A percentile compares a stretch with the other conserved stretches of the same genome.
phyloP scores from a whole-genome alignment of 2,113 vertebrate genomes.

The Sclerurus mexicanus region DNA sequence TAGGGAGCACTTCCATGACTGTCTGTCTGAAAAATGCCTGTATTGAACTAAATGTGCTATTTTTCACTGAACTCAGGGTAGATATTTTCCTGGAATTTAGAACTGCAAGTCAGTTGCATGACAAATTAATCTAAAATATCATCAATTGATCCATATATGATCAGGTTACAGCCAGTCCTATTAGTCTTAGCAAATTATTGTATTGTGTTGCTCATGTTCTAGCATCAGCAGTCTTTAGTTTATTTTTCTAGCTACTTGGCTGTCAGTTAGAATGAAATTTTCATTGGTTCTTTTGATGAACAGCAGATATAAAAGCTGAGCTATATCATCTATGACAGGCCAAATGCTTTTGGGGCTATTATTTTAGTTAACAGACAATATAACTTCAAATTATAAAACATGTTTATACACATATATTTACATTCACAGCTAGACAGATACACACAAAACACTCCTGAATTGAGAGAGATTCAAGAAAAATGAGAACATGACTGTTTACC shows the following conservation, averaged over 20 bases:
- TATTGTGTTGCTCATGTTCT: conserved; percentile 67
- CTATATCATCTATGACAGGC: not conserved
- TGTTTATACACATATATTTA: not conserved
- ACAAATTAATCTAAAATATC: conserved; percentile 85
- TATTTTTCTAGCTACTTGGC: conserved; percentile 54
- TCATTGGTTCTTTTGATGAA: conserved; percentile 37
- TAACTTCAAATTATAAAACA: conserved; percentile 25
- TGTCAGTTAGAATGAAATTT: conserved; percentile 54
- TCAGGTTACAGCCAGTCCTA: conserved; percentile 77
- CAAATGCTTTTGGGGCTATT: not conserved
- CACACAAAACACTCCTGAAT: not conserved
- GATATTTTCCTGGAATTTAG: conserved; percentile 77
- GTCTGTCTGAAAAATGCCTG: conserved; percentile 67
- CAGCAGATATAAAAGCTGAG: conserved; percentile 35
- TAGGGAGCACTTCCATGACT: conserved; percentile 67
- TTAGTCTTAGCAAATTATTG: conserved; percentile 73
- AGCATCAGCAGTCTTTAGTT: conserved; percentile 50
- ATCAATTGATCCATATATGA: conserved; percentile 85
- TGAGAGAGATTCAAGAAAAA: not conserved
- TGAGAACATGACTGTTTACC: not conserved
- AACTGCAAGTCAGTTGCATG: conserved; percentile 85
- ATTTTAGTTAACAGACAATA: conserved; percentile 6
- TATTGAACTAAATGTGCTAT: conserved; percentile 75
- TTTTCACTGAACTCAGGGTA: conserved; percentile 71
- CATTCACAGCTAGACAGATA: not conserved